Evolutionary conservation across 2,888 invertebrate species (phyloP).

Genomic region (Leptura quadrifasciata): DNA sequence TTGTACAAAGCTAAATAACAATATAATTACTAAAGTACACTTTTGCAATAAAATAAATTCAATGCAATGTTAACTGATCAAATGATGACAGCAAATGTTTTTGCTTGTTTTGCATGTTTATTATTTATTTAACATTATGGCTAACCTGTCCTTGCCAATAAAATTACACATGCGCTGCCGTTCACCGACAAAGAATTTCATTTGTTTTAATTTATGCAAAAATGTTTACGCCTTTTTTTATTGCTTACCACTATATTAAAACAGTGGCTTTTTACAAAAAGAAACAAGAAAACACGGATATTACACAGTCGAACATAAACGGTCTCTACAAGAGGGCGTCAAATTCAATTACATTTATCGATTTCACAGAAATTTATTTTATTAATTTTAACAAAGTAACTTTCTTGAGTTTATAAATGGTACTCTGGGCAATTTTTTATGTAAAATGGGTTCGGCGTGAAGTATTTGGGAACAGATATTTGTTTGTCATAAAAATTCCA

Average conservation of each 20-base stretch:
- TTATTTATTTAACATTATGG: not conserved
- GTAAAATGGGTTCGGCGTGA: too few species aligned
- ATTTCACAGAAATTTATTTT: too few species aligned
- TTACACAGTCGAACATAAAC: not conserved
- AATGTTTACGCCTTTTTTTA: conserved; percentile 1
- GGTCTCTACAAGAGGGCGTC: too few species aligned
- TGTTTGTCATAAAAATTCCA: too few species aligned
- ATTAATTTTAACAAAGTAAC: too few species aligned
- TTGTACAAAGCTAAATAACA: not conserved
- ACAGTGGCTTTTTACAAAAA: not conserved
- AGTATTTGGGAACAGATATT: too few species aligned
- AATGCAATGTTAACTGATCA: not conserved
- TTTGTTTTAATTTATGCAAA: not conserved
- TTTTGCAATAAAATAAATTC: conserved; percentile 4
- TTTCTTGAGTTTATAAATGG: too few species aligned
- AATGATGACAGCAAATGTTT: conserved; percentile 1
- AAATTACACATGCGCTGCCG: not conserved
- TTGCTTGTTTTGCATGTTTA: not conserved
- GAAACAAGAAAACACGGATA: not conserved
- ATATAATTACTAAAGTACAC: conserved; percentile 1
- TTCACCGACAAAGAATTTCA: conserved; percentile 3
- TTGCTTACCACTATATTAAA: not conserved
- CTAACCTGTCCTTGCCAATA: conserved; percentile 4
- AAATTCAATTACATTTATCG: too few species aligned
- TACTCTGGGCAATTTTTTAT: too few species aligned